Conservation (phyloP, 2,113 vertebrate genomes). For the Pangasianodon hypophthalmus region DNA sequence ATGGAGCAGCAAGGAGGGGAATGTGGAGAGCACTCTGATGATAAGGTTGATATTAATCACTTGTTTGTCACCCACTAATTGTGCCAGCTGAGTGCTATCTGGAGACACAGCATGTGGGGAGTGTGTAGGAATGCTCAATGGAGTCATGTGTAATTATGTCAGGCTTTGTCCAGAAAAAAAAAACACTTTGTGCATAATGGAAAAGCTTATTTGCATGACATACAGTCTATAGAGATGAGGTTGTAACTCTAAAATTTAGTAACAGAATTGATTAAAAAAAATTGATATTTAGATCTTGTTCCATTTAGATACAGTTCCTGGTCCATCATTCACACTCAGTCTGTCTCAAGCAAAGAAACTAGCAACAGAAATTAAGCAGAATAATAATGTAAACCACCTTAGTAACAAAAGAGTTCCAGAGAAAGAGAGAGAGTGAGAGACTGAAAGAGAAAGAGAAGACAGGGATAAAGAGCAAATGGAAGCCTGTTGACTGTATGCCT, state of each 20-base stretch:
- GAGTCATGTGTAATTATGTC: slow-evolving; percentile 17
- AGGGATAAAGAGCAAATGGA: slow-evolving; percentile 11
- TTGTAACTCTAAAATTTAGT: background rate
- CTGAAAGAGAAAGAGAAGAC: background rate
- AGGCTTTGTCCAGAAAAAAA: slow-evolving; percentile 1
- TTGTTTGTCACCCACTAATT: slow-evolving; percentile 45
- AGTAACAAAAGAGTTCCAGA: background rate
- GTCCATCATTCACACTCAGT: background rate
- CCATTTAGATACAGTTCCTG: background rate
- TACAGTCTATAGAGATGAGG: background rate
- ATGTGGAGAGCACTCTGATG: slow-evolving; percentile 30
- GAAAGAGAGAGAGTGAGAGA: background rate
- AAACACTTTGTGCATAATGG: background rate
- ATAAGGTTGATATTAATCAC: slow-evolving; percentile 36
- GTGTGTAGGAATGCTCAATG: slow-evolving; percentile 20
- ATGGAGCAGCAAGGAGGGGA: background rate
- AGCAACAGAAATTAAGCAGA: background rate
- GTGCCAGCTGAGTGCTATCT: slow-evolving; percentile 36
- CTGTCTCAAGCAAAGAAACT: background rate
- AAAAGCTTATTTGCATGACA: background rate
- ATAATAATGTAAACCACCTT: background rate
- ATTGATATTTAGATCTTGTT: background rate
- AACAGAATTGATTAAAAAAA: background rate
- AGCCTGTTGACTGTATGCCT: slow-evolving; percentile 4
- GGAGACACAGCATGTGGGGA: slow-evolving; percentile 14